These are phyloP conservation scores for Chelidonichthys spinosus DNA, from an alignment of 2,797 vertebrate species.

Conservation along the genomic window DNA sequence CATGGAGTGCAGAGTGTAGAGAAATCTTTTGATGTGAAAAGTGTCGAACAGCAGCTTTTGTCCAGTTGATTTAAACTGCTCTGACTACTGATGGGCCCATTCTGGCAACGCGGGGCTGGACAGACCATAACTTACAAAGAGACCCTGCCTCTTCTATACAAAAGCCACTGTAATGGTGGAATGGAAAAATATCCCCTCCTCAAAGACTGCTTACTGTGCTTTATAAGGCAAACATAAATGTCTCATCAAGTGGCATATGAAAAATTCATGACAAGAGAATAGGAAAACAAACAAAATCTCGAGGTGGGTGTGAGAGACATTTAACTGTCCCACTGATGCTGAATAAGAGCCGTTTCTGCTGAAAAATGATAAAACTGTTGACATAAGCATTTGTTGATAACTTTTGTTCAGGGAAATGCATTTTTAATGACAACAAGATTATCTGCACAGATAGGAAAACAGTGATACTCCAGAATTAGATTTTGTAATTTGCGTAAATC, in stretches of 20 bases:
- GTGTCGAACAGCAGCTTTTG: no score
- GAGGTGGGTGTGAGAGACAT: constrained; percentile 53
- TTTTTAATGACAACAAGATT: constrained; percentile 46
- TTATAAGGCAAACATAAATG: constrained; percentile 46
- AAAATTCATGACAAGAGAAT: constrained; percentile 71
- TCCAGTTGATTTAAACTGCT: not conserved
- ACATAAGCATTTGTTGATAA: constrained; percentile 42
- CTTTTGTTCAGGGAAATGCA: constrained; percentile 38
- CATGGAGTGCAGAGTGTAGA: not conserved
- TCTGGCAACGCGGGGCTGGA: not conserved
- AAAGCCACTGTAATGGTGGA: constrained; percentile 11
- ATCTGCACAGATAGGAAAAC: constrained; percentile 35
- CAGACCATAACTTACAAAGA: not conserved
- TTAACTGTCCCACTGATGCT: constrained; percentile 41
- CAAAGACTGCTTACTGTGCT: constrained; percentile 55
- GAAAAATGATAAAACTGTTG: constrained; percentile 26
- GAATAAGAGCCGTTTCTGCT: constrained; percentile 28
- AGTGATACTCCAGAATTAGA: constrained; percentile 7
- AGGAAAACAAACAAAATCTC: constrained; percentile 67
- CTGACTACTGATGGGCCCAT: not conserved
- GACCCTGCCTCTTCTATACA: constrained; percentile 6
- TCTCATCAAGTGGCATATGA: constrained; percentile 68
- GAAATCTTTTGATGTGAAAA: no score
- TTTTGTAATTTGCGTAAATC: not conserved
- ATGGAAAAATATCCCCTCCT: constrained; percentile 22